Evolutionary conservation across 2,113 vertebrate species (phyloP).

Genomic region (Nettapus auritus): DNA sequence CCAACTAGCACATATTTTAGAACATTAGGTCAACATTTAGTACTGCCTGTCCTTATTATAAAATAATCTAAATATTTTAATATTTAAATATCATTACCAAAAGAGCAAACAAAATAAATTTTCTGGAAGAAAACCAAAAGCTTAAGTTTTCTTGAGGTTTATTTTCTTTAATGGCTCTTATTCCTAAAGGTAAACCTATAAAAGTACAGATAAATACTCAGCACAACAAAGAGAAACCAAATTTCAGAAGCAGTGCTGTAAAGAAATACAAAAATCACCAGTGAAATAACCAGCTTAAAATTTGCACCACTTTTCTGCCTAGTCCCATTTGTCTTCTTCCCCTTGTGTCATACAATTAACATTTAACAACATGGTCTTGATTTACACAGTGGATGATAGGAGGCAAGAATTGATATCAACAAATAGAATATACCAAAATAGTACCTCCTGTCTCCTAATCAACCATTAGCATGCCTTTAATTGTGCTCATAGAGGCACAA

Average conservation of each 20-base stretch:
- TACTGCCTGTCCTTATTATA: neutral
- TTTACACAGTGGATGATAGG: neutral
- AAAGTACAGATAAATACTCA: neutral
- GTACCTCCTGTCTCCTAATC: neutral
- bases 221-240: neutral
- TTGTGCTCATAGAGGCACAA: neutral
- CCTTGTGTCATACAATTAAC: neutral
- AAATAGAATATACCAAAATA: neutral
- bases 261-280: neutral
- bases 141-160: neutral
- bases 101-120: neutral
- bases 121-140: neutral
- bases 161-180: conserved; percentile 1
- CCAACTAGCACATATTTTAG: neutral
- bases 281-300: neutral
- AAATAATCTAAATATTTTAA: conserved; percentile 3
- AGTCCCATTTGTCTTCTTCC: neutral
- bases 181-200: neutral
- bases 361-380: fast-evolving
- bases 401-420: neutral
- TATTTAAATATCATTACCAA: neutral
- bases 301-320: neutral
- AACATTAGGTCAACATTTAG: neutral
- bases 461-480: neutral
- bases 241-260: neutral